A percentile compares a stretch with the other conserved stretches of the same genome.
phyloP scores from a whole-genome alignment of 2,113 vertebrate genomes.

The Hiodon tergisus region DNA sequence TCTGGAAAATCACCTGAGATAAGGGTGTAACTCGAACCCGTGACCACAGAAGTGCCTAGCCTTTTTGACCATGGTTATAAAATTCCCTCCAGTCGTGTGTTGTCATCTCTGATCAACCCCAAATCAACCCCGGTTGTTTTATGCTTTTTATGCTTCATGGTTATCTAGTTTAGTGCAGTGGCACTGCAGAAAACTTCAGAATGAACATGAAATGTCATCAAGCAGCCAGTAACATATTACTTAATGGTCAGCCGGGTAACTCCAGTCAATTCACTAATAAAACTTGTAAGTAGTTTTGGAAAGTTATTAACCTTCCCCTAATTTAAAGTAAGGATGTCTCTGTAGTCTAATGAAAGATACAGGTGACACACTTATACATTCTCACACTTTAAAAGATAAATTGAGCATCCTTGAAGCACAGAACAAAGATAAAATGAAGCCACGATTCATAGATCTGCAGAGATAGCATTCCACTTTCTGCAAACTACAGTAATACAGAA shows the following conservation, averaged over 20 bases:
- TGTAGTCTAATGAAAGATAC: not conserved
- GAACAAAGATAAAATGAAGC: too few relatives aligned
- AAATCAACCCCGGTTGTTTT: too few relatives aligned
- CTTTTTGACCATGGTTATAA: too few relatives aligned
- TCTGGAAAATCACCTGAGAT: too few relatives aligned
- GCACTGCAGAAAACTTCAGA: slow-evolving; percentile 8
- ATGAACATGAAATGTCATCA: slow-evolving; percentile 21
- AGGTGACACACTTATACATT: not conserved
- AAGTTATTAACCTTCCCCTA: not conserved
- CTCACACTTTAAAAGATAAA: not conserved
- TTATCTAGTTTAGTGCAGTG: too few relatives aligned
- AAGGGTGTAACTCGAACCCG: too few relatives aligned
- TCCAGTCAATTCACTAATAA: slow-evolving; percentile 30
- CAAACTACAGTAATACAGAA: too few relatives aligned
- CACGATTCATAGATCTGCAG: too few relatives aligned
- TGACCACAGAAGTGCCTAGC: too few relatives aligned
- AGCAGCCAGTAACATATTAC: slow-evolving; percentile 24
- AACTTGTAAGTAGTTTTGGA: slow-evolving; percentile 17
- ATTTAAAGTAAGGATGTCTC: not conserved
- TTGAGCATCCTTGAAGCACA: too few relatives aligned
- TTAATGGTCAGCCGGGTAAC: slow-evolving; percentile 33
- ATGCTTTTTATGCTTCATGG: too few relatives aligned
- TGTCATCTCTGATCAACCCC: not conserved
- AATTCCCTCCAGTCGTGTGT: not conserved
- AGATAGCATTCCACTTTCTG: too few relatives aligned